Conservation (phyloP, 2,797 vertebrate genomes). For the Platyrinchus mystaceus region DNA sequence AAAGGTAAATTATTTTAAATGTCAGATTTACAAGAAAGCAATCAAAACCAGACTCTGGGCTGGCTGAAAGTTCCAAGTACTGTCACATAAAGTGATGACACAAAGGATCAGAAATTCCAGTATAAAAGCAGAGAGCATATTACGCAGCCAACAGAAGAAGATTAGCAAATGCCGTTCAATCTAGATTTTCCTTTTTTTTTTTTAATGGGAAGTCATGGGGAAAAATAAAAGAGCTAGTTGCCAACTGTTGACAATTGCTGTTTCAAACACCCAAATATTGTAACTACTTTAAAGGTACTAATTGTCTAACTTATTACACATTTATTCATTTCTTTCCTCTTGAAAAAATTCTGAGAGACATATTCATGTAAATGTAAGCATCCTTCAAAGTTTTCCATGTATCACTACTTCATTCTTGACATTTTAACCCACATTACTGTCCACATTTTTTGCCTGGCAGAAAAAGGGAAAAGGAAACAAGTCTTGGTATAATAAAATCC, state of each 20-base stretch:
- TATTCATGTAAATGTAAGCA: background rate
- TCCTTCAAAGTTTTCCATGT: background rate
- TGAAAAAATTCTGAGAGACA: background rate
- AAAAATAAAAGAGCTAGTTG: background rate
- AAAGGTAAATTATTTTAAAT: background rate
- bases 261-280: background rate
- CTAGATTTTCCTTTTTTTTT: background rate
- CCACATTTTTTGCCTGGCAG: background rate
- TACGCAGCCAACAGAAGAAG: background rate
- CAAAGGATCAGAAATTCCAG: background rate
- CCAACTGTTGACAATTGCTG: background rate
- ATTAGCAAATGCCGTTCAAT: background rate
- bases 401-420: background rate
- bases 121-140: background rate
- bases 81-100: background rate
- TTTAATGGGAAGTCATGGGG: background rate
- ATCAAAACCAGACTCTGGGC: background rate
- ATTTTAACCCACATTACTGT: background rate
- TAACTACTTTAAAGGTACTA: background rate
- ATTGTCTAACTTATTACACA: background rate
- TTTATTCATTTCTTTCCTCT: background rate
- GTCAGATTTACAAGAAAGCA: background rate
- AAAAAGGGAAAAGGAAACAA: background rate
- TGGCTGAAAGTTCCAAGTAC: background rate
- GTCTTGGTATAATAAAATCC: background rate